Evolutionary conservation across 2,888 invertebrate genomes (phyloP).

Genomic region (Ditula angustiorana): DNA sequence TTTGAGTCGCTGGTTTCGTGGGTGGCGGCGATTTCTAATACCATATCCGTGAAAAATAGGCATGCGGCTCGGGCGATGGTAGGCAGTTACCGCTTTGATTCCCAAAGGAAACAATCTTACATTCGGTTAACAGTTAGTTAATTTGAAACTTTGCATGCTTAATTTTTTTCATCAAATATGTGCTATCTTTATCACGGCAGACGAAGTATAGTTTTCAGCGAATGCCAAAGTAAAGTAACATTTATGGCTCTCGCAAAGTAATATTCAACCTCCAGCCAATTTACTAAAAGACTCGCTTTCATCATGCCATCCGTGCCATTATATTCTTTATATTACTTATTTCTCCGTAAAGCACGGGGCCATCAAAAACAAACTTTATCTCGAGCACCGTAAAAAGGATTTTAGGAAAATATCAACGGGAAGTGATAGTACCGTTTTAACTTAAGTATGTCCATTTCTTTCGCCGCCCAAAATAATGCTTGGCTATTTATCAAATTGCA

Average conservation of each 20-base stretch:
- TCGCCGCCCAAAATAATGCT: slow-evolving; percentile 82
- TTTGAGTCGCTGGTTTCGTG: too few species aligned
- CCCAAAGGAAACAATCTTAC: too few species aligned
- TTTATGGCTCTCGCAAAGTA: slow-evolving; percentile 38
- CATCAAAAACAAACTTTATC: slow-evolving; percentile 53
- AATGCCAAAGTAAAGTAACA: slow-evolving; percentile 7
- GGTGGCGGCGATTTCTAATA: too few species aligned
- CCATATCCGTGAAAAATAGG: too few species aligned
- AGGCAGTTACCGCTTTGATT: too few species aligned
- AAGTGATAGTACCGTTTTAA: slow-evolving; percentile 65
- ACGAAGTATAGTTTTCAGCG: not conserved
- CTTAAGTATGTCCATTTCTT: slow-evolving; percentile 81
- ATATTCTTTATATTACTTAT: slow-evolving; percentile 76
- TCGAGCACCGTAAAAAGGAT: slow-evolving; percentile 49
- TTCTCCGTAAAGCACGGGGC: slow-evolving; percentile 48
- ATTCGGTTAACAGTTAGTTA: too few species aligned
- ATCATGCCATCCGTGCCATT: slow-evolving; percentile 68
- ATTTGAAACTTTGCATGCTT: too few species aligned
- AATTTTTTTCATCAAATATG: not conserved
- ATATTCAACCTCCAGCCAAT: slow-evolving; percentile 61
- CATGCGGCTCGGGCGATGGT: too few species aligned
- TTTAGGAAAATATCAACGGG: slow-evolving; percentile 47
- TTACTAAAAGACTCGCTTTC: slow-evolving; percentile 71
- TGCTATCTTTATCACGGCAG: not conserved
- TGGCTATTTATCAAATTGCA: slow-evolving; percentile 84